These are phyloP conservation scores for Hemicordylus capensis DNA, from an alignment of 2,113 vertebrate genomes.

Conservation along the genomic window DNA sequence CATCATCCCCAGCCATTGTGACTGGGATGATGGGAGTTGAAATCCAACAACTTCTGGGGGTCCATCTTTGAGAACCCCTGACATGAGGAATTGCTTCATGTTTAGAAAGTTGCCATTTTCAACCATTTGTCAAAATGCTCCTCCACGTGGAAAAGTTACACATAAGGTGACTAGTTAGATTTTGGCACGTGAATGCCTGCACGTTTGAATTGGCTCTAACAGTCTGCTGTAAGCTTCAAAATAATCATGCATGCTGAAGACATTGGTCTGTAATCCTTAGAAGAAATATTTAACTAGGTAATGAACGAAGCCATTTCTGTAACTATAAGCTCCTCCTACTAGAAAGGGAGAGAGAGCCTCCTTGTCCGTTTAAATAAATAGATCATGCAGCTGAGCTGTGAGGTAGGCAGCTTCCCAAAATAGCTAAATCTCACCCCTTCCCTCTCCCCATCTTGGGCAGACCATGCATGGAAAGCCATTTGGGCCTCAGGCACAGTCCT, in stretches of 20 bases:
- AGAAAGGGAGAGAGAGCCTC: background rate
- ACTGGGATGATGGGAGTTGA: too few relatives aligned
- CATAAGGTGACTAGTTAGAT: background rate
- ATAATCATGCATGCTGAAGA: background rate
- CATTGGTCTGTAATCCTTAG: slow-evolving; percentile 27
- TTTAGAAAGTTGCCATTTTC: too few relatives aligned
- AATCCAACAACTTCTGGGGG: too few relatives aligned
- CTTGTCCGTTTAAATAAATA: slow-evolving; percentile 20
- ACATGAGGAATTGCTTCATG: background rate
- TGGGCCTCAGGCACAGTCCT: background rate
- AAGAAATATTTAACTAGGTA: slow-evolving; percentile 21
- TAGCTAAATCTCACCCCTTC: too few relatives aligned
- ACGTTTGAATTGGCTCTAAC: background rate
- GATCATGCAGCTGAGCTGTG: background rate
- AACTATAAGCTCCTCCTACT: slow-evolving; percentile 8
- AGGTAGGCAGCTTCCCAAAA: too few relatives aligned
- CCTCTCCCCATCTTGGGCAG: too few relatives aligned
- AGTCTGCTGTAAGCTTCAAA: slow-evolving; percentile 13
- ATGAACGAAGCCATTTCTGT: background rate
- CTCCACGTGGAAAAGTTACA: background rate
- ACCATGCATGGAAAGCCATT: background rate
- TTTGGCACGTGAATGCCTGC: background rate
- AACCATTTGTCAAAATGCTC: background rate
- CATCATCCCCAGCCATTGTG: too few relatives aligned
- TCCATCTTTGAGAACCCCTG: too few relatives aligned